Percentiles rank a stretch among this genome's conserved stretches.
phyloP scores from a whole-genome alignment of 2,113 vertebrate species.

The Ceyx melanurus region DNA sequence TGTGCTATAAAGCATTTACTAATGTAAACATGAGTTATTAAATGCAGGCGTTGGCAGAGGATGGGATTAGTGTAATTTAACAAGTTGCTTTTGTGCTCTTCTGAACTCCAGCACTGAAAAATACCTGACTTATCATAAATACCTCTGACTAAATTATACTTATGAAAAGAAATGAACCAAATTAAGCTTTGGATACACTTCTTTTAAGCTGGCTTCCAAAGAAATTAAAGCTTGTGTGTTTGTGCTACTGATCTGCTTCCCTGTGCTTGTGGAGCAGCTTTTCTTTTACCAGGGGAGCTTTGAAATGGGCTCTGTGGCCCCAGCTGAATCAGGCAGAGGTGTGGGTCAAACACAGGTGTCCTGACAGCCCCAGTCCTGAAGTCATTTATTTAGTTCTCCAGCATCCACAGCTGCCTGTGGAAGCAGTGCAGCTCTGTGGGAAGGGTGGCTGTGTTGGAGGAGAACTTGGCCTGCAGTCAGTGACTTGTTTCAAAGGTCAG shows the following conservation, averaged over 20 bases:
- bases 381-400: not conserved
- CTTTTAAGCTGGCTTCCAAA: not conserved
- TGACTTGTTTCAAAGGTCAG: no score
- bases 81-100: not conserved
- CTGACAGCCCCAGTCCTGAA: not conserved
- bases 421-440: accelerated
- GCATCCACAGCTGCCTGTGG: not conserved
- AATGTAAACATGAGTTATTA: not conserved
- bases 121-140: not conserved
- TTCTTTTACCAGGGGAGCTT: not conserved
- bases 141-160: not conserved
- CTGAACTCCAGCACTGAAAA: not conserved
- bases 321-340: not conserved
- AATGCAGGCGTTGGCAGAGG: not conserved
- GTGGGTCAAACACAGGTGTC: not conserved
- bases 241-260: not conserved
- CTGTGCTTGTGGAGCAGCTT: not conserved
- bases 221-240: not conserved
- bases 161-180: not conserved
- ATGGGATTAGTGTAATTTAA: slow-evolving; percentile 36
- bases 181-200: not conserved
- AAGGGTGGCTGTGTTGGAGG: accelerated
- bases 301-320: not conserved
- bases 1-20: not conserved
- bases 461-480: not conserved